Conservation (phyloP, 1,140 invertebrate species). For the Drosophila obscura region DNA sequence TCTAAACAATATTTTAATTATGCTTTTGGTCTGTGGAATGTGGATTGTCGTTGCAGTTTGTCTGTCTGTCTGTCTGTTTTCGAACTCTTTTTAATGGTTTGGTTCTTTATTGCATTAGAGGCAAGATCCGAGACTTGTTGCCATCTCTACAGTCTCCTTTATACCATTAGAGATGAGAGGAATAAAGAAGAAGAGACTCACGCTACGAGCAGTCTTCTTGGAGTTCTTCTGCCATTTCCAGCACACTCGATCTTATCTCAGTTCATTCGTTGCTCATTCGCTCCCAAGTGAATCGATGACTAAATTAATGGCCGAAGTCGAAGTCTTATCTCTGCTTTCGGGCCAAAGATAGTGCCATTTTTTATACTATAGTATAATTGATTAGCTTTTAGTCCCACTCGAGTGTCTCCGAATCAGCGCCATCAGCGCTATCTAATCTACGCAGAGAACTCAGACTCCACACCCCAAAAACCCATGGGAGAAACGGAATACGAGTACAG, state of each 20-base stretch:
- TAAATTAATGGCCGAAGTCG: conserved; percentile 28
- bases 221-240: not conserved
- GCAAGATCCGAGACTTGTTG: no score
- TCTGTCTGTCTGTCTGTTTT: conserved; percentile 7
- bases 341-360: conserved; percentile 16
- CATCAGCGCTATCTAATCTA: conserved; percentile 25
- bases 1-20: conserved; percentile 43
- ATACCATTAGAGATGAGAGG: not conserved
- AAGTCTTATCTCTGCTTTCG: conserved; percentile 13
- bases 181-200: no score
- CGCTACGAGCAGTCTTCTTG: not conserved
- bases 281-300: conserved; percentile 22
- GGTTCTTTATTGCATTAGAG: no score
- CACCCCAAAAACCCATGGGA: conserved; percentile 18
- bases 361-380: conserved; percentile 24
- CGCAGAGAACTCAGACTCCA: not conserved
- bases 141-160: no score
- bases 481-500: conserved; percentile 3
- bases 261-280: conserved; percentile 15
- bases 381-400: conserved; percentile 20
- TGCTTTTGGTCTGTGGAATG: conserved; percentile 38
- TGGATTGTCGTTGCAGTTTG: conserved; percentile 17
- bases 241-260: conserved; percentile 13
- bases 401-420: conserved; percentile 12
- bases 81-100: no score